phyloP scores from a whole-genome alignment of 2,797 vertebrate species.

The Nyctibius grandis region DNA sequence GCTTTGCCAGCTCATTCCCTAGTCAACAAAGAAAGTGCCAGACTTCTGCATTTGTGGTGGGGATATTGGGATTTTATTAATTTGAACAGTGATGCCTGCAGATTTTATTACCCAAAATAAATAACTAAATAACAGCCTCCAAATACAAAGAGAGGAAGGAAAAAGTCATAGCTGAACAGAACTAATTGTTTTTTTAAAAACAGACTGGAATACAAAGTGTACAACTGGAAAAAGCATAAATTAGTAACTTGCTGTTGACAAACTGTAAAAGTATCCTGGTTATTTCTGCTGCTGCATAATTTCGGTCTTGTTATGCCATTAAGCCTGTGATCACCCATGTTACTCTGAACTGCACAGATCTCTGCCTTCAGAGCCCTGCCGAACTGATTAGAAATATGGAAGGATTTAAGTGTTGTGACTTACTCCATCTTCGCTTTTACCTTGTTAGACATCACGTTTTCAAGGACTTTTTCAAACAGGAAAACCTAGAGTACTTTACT shows the following conservation, averaged over 20 bases:
- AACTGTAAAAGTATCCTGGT: slow-evolving; percentile 69
- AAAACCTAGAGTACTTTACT: not conserved
- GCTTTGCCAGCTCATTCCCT: slow-evolving; percentile 51
- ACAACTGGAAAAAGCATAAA: slow-evolving; percentile 47
- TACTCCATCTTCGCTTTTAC: not conserved
- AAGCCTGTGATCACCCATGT: slow-evolving; percentile 24
- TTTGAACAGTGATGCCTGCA: slow-evolving; percentile 38
- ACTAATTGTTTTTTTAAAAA: not conserved
- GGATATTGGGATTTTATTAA: slow-evolving; percentile 31
- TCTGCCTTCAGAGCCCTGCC: not conserved
- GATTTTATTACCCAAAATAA: slow-evolving; percentile 46
- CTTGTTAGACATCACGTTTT: not conserved
- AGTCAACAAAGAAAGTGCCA: slow-evolving; percentile 39
- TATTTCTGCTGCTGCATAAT: slow-evolving; percentile 75
- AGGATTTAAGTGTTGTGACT: slow-evolving; percentile 13
- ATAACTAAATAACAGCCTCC: not conserved
- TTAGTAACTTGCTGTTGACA: slow-evolving; percentile 72
- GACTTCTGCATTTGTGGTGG: slow-evolving; percentile 35
- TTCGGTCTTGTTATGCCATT: slow-evolving; percentile 72
- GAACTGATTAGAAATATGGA: not conserved
- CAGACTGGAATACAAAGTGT: not conserved
- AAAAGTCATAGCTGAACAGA: not conserved
- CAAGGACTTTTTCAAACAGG: not conserved
- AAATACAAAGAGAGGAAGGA: not conserved
- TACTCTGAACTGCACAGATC: not conserved